A percentile compares a stretch with the other conserved stretches of the same genome.
These are phyloP conservation scores for Disparrhopalites patrizii DNA, from an alignment of 2,888 invertebrate species.

Conservation along the genomic window DNA sequence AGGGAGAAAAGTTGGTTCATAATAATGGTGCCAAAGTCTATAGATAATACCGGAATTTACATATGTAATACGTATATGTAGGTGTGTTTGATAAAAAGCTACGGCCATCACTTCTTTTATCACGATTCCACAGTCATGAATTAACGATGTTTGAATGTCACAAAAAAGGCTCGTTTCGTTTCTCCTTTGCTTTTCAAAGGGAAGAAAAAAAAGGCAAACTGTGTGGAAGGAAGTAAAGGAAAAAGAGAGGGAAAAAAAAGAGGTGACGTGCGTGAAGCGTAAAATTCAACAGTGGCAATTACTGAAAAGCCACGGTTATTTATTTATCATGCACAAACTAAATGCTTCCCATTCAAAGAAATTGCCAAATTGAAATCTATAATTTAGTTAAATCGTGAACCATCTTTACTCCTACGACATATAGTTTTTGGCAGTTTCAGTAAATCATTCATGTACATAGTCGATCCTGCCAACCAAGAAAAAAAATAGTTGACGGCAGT, in stretches of 20 bases:
- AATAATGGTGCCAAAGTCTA: too few relatives aligned
- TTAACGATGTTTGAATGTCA: too few relatives aligned
- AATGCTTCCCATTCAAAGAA: conserved; percentile 5
- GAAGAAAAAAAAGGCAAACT: background rate
- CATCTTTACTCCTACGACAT: background rate
- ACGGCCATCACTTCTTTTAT: too few relatives aligned
- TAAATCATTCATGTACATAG: conserved; percentile 4
- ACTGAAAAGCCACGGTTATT: background rate
- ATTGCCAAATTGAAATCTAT: conserved; percentile 14
- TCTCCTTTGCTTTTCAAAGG: background rate
- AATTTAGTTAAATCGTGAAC: conserved; percentile 10
- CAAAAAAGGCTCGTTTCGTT: background rate
- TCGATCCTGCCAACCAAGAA: too few relatives aligned
- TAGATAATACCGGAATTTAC: too few relatives aligned
- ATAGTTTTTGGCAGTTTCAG: conserved; percentile 6
- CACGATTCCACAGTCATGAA: too few relatives aligned
- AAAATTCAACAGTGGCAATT: conserved; percentile 3
- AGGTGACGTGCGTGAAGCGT: background rate
- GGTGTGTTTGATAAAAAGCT: too few relatives aligned
- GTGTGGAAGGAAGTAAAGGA: background rate
- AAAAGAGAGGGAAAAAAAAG: background rate
- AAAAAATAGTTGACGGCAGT: too few relatives aligned
- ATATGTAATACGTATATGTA: too few relatives aligned
- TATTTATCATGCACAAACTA: conserved; percentile 7
- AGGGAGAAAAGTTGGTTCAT: too few relatives aligned